phyloP scores from a whole-genome alignment of 64 coral and sea anemone genomes.

The Dendrophyllia cribrosa region DNA sequence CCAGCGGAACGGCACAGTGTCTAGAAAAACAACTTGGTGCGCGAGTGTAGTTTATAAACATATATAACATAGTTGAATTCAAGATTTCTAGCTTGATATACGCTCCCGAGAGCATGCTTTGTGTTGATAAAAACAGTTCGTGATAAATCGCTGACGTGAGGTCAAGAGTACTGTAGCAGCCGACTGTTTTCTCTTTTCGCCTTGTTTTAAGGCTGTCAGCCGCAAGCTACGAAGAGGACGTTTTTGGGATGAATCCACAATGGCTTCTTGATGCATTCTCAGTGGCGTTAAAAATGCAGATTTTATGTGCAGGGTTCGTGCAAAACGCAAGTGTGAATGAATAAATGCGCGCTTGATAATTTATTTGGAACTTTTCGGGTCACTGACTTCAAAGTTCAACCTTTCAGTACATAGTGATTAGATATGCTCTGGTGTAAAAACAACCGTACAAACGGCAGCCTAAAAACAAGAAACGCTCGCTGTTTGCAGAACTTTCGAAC shows the following conservation, averaged over 20 bases:
- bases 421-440: neutral
- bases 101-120: neutral
- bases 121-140: constrained; percentile 8
- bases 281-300: too few species aligned
- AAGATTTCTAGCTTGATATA: constrained; percentile 21
- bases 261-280: too few species aligned
- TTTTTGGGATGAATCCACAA: too few species aligned
- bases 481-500: too few species aligned
- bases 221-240: too few species aligned
- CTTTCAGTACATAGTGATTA: neutral
- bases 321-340: too few species aligned
- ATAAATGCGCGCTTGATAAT: too few species aligned
- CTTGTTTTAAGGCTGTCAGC: neutral
- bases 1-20: neutral
- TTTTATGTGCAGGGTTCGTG: too few species aligned
- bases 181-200: neutral
- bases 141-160: constrained; percentile 14
- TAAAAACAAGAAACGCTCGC: neutral
- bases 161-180: neutral
- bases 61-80: constrained; percentile 1
- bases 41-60: neutral
- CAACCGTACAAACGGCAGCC: too few species aligned
- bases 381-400: neutral
- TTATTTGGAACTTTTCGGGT: neutral
- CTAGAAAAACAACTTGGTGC: neutral